Evolutionary conservation across 2,888 invertebrate genomes (phyloP), one percentile per base, ranked within the genome.

Genomic region (Emmelina monodactyla): DNA sequence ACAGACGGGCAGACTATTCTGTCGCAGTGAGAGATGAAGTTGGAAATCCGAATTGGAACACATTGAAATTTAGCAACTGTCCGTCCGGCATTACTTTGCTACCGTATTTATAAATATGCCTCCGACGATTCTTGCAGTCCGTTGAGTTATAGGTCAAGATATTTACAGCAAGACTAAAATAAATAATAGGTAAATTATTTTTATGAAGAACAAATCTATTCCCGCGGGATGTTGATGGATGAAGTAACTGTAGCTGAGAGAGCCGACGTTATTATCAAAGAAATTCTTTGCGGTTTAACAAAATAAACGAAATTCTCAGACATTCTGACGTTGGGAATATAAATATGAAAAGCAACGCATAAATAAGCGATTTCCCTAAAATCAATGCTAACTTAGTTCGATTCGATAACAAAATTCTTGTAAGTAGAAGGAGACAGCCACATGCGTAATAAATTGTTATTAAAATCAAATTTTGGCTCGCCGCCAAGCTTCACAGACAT

Each of bases 11-110:
- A 58, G 58, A 58, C 58, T 58, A 60, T 60, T 31, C 22, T 16
- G 14, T n/a, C n/a, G 14, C 31, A 3, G 25, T 34, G 25, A 31
- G 28, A 54, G 58, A 57, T 52, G 60, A 66, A 59, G 58, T 65
- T 58, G 58, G 58, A 56, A 55, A 62, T 65, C 61, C 50, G 57
- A 76, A 75, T 62, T 73, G 63, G 73, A 70, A 58, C 75, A 66
- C 67, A 68, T 68, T 75, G 76, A 78, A 72, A 78, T 78, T 71
- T 76, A 75, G 72, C 78, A 76, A 76, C 78, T 79, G 78, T 67
- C 71, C 66, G 70, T 66, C 68, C 61, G 55, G 62, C 65, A 68
- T 71, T 70, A 69, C 69, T 62, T 53, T 51, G 61, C 70, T 62
- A 59, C 64, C 57, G 67, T 67, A 72, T 73, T 72, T 73, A 76